Percentiles rank a stretch among this genome's conserved stretches.
These are phyloP conservation scores for Ormyrus pomaceus DNA, from an alignment of 2,888 invertebrate species.

Conservation along the genomic window DNA sequence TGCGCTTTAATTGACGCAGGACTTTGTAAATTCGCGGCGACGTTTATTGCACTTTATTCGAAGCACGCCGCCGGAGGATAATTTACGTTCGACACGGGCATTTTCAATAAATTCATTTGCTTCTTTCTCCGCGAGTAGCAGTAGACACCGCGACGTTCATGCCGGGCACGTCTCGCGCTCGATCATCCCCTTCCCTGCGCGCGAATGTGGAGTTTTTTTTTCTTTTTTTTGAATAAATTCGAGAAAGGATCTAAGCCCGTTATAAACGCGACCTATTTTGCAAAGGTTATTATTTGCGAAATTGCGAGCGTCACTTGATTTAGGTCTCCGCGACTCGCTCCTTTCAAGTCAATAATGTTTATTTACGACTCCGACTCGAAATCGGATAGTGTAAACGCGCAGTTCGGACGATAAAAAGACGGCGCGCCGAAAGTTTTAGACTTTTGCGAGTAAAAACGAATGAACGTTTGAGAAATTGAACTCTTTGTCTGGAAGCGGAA, in stretches of 20 bases:
- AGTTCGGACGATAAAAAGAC: background rate
- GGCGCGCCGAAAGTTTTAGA: background rate
- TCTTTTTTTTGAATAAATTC: too few relatives aligned
- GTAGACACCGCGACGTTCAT: too few relatives aligned
- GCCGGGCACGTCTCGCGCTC: too few relatives aligned
- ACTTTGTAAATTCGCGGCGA: constrained; percentile 24
- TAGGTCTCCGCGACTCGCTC: constrained; percentile 6
- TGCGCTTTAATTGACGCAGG: constrained; percentile 10
- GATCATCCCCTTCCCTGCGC: background rate
- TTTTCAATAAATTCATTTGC: constrained; percentile 22
- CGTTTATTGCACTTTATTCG: constrained; percentile 12
- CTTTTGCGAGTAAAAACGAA: too few relatives aligned
- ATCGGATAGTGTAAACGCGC: background rate
- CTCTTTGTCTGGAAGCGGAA: too few relatives aligned
- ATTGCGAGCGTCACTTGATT: constrained; percentile 23
- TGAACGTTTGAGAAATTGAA: too few relatives aligned
- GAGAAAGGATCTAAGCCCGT: constrained; percentile 1
- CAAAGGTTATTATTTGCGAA: constrained; percentile 27
- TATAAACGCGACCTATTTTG: constrained; percentile 29
- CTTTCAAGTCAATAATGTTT: constrained; percentile 17
- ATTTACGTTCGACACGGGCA: constrained; percentile 1
- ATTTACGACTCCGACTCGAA: constrained; percentile 2
- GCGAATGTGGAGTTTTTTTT: too few relatives aligned
- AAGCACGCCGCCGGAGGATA: background rate
- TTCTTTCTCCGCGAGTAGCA: too few relatives aligned